phyloP scores from a whole-genome alignment of 2,888 invertebrate genomes.

The Hylaea fasciaria region DNA sequence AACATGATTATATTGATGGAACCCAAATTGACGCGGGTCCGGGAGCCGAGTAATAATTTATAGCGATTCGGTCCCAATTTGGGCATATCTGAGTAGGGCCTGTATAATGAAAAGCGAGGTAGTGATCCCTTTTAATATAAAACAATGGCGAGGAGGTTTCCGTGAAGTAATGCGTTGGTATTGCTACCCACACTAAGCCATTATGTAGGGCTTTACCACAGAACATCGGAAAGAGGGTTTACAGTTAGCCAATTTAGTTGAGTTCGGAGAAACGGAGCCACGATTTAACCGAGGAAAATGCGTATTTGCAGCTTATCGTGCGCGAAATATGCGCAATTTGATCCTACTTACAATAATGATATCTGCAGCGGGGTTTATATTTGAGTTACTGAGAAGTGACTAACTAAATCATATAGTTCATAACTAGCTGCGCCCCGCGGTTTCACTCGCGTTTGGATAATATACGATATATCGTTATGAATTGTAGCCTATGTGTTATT shows the following conservation, averaged over 20 bases:
- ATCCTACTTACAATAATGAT: neutral
- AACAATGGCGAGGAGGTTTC: constrained; percentile 20
- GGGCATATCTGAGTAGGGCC: constrained; percentile 16
- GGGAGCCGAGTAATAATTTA: constrained; percentile 25
- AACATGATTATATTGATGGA: constrained; percentile 9
- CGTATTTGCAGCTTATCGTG: neutral
- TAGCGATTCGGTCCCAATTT: constrained; percentile 24
- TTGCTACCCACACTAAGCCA: constrained; percentile 16
- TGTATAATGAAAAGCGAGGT: constrained; percentile 24
- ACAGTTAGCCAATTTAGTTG: constrained; percentile 29
- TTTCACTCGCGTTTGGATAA: too few relatives aligned
- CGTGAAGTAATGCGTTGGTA: constrained; percentile 19
- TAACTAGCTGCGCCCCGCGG: too few relatives aligned
- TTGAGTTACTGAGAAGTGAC: too few relatives aligned
- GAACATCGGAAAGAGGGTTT: neutral
- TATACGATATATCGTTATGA: too few relatives aligned
- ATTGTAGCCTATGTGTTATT: too few relatives aligned
- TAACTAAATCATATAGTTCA: too few relatives aligned
- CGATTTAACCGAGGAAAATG: constrained; percentile 4
- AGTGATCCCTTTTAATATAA: constrained; percentile 31
- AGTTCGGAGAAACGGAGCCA: constrained; percentile 15
- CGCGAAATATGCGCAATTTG: too few relatives aligned
- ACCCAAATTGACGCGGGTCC: constrained; percentile 5
- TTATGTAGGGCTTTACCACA: constrained; percentile 22
- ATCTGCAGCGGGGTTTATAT: too few relatives aligned